These are phyloP conservation scores for Canis aureus DNA, from an alignment of 2,113 vertebrate genomes.

Conservation along the genomic window DNA sequence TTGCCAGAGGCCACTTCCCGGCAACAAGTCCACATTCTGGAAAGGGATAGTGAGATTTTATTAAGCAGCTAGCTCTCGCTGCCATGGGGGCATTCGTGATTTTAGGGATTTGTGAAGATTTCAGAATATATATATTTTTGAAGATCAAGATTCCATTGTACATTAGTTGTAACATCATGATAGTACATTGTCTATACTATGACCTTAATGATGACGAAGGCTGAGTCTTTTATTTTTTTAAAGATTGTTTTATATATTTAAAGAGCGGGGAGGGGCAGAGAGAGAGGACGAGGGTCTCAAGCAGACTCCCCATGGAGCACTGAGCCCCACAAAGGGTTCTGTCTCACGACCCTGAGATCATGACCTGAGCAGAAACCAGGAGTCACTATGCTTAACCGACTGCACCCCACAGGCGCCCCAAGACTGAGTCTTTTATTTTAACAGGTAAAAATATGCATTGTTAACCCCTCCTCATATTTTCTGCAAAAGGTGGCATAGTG, in stretches of 20 bases:
- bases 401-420: neutral
- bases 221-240: neutral
- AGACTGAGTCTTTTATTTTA: neutral
- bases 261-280: neutral
- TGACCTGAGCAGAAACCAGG: neutral
- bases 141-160: neutral
- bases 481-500: neutral
- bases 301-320: no score
- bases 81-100: neutral
- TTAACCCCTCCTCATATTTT: neutral
- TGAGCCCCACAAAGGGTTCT: no score
- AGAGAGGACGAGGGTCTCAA: neutral
- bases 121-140: slow-evolving; percentile 9
- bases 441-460: neutral
- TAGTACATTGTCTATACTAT: neutral
- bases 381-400: neutral
- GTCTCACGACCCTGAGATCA: no score
- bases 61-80: neutral
- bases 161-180: neutral
- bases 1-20: neutral
- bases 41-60: neutral
- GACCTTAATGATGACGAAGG: neutral
- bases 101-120: neutral
- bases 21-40: neutral
- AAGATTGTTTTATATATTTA: neutral